Percentiles rank a stretch among this genome's conserved stretches.
These are phyloP conservation scores for Psilopogon haemacephalus DNA, from an alignment of 2,113 vertebrate species.

Conservation along the genomic window DNA sequence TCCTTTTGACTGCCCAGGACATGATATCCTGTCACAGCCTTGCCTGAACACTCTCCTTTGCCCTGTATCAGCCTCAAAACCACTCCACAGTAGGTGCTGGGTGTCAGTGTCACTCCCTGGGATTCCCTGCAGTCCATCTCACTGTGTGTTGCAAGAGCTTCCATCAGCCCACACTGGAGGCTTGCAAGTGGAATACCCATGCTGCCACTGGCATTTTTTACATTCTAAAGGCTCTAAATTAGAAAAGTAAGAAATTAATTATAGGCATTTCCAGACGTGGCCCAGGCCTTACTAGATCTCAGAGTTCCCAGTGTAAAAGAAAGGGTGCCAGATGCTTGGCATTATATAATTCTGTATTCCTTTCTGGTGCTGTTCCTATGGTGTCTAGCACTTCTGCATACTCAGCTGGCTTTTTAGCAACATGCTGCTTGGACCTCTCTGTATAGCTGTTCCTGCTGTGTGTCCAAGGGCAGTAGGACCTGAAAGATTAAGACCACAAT, in stretches of 20 bases:
- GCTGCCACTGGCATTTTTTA: slow-evolving; percentile 3
- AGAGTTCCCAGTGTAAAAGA: not conserved
- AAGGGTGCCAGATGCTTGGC: not conserved
- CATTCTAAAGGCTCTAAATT: slow-evolving; percentile 16
- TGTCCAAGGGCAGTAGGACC: not conserved
- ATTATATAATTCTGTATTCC: not conserved
- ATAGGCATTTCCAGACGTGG: slow-evolving; percentile 2
- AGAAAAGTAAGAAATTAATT: slow-evolving; percentile 3
- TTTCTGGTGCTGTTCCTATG: not conserved
- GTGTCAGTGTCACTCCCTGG: fast-evolving
- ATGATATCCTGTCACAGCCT: not conserved
- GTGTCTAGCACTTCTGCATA: not conserved
- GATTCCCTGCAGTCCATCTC: not conserved
- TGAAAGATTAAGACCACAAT: not conserved
- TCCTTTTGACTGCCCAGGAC: not conserved
- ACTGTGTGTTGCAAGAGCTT: fast-evolving
- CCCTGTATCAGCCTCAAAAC: not conserved
- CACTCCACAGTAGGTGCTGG: fast-evolving
- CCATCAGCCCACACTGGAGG: not conserved
- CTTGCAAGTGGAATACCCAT: not conserved
- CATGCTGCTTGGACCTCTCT: not conserved
- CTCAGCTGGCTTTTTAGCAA: slow-evolving; percentile 1
- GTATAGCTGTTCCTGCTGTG: not conserved
- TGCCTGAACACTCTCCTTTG: not conserved
- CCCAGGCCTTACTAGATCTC: not conserved